Base-by-base conservation (phyloP, 2,888 invertebrate genomes). In the Podabrus alpinus region DNA sequence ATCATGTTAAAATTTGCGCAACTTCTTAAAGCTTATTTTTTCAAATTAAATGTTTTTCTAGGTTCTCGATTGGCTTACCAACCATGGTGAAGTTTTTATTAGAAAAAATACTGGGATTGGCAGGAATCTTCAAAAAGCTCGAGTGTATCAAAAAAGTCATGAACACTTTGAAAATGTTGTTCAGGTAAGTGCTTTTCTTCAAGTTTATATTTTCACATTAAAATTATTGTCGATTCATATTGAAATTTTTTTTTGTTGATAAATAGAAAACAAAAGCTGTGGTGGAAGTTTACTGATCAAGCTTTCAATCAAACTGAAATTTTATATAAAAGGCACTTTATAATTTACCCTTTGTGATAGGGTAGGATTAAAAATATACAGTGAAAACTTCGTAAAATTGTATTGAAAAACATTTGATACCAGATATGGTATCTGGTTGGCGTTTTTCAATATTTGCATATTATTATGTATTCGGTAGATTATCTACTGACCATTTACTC, bases 141-240 rank as follows among this genome's bases (percentile, higher is more conserved):
- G 96, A 82, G 96, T 97, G 9, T 96, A 98, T 86, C 98, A 98
- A 88, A 98, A 98, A 88, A 98, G 97, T 86, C 98, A 99, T 86
- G 97, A 98, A 88, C 98, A 98, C 88, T 99, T 99, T 86, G 98
- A 99, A 89, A 97, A 97, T 88, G 98, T 99, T 77, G 98, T 98
- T 67, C 96, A 96, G 93, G 97, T 96, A 88, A 89, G 90, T 87
- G 17, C 66, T 66, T 60, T 45, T 45, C 13, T 5, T 29, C 1
- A n/a, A 45, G 45, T 7, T 45, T 1, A 17, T 67, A 19, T 74
- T 74, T 10, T 25, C 1, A 16, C 3, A n/a, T 29, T 59, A 59
- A 59, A 45, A 15, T 59, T 60, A 25, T 68, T 9, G n/a, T n/a
- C 15, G 15, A 1, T n/a, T 21, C 15, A 66, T 24, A 15, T n/a